phyloP scores from a whole-genome alignment of 2,113 vertebrate species.

The Semnornis frantzii region DNA sequence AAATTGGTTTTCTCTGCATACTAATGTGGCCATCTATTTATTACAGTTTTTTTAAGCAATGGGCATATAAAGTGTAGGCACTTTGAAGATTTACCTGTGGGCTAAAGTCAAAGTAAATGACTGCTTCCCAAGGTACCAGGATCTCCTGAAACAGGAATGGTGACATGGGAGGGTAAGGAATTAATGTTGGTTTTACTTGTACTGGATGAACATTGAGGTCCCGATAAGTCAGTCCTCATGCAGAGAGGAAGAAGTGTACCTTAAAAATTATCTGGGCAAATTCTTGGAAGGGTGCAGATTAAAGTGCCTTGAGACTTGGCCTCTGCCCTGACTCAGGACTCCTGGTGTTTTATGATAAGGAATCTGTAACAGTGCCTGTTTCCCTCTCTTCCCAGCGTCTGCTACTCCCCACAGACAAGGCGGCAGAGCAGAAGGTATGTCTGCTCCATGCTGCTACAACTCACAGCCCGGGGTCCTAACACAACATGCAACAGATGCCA shows the following conservation, averaged over 20 bases:
- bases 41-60: not conserved
- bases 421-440: slow-evolving; percentile 18
- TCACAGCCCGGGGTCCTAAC: slow-evolving; percentile 44
- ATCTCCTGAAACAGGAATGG: not conserved
- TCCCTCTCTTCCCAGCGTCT: not conserved
- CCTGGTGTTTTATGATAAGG: not conserved
- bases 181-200: slow-evolving; percentile 20
- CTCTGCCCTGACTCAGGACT: not conserved
- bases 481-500: slow-evolving; percentile 25
- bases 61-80: not conserved
- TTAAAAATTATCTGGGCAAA: not conserved
- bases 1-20: slow-evolving; percentile 56
- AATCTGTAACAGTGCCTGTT: not conserved
- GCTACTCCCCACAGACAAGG: slow-evolving; percentile 38
- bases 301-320: not conserved
- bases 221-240: not conserved
- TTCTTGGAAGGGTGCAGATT: not conserved
- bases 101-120: not conserved
- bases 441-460: slow-evolving; percentile 37
- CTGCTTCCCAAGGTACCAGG: not conserved
- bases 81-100: not conserved
- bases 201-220: not conserved
- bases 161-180: not conserved
- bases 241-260: not conserved
- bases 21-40: slow-evolving; percentile 12